Evolutionary conservation across 2,113 vertebrate genomes (phyloP), one percentile per base, ranked within the genome.

Genomic region (Tragelaphus imberbis): DNA sequence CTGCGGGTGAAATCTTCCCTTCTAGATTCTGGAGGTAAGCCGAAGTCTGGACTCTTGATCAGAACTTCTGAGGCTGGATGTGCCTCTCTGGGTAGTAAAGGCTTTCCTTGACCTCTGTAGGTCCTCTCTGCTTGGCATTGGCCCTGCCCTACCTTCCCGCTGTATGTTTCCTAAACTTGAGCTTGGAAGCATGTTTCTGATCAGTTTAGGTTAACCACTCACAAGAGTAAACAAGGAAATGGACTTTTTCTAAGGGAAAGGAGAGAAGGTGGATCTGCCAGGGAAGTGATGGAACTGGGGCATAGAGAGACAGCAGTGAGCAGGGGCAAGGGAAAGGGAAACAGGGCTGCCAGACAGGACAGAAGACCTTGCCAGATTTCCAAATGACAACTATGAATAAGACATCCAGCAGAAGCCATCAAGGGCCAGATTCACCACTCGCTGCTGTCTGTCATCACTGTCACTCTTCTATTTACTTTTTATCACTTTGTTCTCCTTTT

Each of bases 1-100:
- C 96, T 99, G 0, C 0, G 0, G 0, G 81, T 99, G 4, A 4
- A 0, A 0, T 1, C 86, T 0, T 0, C 2, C 0, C 61, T 97
- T 1, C 79, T 99, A n/a, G 97, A 30, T 65, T 65, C 93, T 0
- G 98, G 98, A 82, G 99, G 99, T 99, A 97, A 96, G 51, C 1
- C 44, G 23, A 12, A 3, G 33, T 40, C 11, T 27, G 4, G 47
- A 30, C 21, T 58, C 23, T 17, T 3, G n/a, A 33, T 30, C 6
- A 12, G 5, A 25, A 14, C 75, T 1, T 19, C 1, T 4, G 15
- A 27, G 30, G 3, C 6, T 33, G 14, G 40, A 16, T 0, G 0
- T 3, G 0, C 15, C 53, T 10, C 17, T 6, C 59, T 23, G 56
- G 61, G 30, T 47, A 55, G 5, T 1, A 25, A 30, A n/a, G 36